Evolutionary conservation across 2,113 vertebrate species (phyloP).

Genomic region (Ictalurus punctatus): DNA sequence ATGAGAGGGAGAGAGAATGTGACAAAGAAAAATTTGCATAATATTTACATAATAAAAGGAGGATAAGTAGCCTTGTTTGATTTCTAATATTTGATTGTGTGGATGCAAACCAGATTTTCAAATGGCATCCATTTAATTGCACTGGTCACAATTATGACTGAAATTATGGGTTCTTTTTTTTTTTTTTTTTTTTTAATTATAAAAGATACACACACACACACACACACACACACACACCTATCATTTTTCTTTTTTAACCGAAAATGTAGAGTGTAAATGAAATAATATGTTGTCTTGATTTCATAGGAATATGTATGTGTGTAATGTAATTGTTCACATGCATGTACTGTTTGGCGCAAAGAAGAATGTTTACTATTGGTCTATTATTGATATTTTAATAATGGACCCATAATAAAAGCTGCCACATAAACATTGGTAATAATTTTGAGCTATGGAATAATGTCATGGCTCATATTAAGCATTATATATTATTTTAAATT

Average conservation of each 20-base stretch:
- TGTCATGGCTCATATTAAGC: neutral
- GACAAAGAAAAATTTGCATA: slow-evolving; percentile 34
- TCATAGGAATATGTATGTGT: neutral
- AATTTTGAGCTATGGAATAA: neutral
- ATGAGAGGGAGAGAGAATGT: neutral
- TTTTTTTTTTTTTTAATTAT: neutral
- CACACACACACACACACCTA: too few species aligned
- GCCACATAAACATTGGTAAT: neutral
- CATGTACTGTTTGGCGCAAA: neutral
- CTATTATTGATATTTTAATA: neutral
- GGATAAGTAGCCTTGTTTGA: slow-evolving; percentile 20
- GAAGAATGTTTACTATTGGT: neutral
- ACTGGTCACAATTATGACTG: neutral
- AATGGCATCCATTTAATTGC: neutral
- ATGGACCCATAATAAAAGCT: neutral
- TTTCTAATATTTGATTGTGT: slow-evolving; percentile 11
- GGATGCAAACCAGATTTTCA: neutral
- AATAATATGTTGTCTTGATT: neutral
- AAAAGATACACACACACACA: too few species aligned
- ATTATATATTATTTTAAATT: neutral
- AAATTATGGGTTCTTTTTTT: neutral
- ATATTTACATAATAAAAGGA: slow-evolving; percentile 39
- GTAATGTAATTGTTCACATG: neutral
- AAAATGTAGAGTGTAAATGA: neutral
- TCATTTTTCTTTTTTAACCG: neutral